These are phyloP conservation scores for Leucopsar rothschildi DNA, from an alignment of 2,113 vertebrate genomes.

Conservation along the genomic window DNA sequence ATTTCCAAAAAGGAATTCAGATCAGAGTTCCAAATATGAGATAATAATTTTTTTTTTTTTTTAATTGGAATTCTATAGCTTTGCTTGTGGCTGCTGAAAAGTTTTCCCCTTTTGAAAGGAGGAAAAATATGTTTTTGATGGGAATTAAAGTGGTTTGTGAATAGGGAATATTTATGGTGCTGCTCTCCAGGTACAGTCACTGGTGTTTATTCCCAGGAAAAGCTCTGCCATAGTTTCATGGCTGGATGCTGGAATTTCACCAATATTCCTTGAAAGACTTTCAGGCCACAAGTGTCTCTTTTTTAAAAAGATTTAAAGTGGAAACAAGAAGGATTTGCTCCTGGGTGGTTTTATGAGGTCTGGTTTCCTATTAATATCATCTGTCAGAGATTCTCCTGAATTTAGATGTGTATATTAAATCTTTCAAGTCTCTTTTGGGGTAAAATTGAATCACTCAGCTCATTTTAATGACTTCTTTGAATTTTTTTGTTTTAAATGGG, in stretches of 20 bases:
- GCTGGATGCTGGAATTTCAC: neutral
- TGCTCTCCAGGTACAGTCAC: too few relatives aligned
- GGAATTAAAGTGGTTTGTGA: too few relatives aligned
- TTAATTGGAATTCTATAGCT: too few relatives aligned
- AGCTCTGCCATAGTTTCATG: neutral
- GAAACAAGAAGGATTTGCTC: neutral
- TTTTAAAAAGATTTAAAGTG: neutral
- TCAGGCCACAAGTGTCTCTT: neutral
- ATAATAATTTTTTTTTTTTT: too few relatives aligned
- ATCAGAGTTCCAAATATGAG: too few relatives aligned
- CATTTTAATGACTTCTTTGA: neutral
- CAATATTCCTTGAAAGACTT: neutral
- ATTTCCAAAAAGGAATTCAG: too few relatives aligned
- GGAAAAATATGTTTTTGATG: too few relatives aligned
- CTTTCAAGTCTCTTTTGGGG: neutral
- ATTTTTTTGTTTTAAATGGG: neutral
- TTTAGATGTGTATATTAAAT: rapidly evolving
- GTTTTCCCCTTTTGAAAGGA: too few relatives aligned
- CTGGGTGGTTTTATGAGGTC: neutral
- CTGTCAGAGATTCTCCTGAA: neutral
- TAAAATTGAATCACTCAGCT: neutral
- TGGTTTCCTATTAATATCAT: neutral
- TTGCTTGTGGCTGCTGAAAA: too few relatives aligned
- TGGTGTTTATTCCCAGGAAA: neutral
- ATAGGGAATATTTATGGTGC: too few relatives aligned